Evolutionary conservation across 2,888 invertebrate species (phyloP).

Genomic region (Eupithecia exiguata): DNA sequence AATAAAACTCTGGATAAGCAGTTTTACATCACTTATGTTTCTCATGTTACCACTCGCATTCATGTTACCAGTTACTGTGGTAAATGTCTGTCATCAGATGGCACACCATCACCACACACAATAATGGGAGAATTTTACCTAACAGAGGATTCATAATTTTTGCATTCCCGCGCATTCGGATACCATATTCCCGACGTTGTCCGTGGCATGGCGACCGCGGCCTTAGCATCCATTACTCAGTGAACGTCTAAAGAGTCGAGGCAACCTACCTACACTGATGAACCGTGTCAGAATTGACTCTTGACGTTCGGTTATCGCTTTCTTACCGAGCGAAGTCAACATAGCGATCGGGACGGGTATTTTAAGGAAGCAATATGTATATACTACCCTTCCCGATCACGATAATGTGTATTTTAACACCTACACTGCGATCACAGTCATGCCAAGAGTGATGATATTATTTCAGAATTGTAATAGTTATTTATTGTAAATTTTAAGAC

Average conservation of each 20-base stretch:
- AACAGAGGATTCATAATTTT: background rate
- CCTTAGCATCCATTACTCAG: background rate
- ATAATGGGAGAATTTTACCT: background rate
- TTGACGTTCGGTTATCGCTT: too few relatives aligned
- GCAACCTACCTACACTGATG: background rate
- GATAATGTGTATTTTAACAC: background rate
- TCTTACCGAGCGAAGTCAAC: too few relatives aligned
- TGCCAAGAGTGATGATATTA: too few relatives aligned
- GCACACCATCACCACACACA: background rate
- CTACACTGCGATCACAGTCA: background rate
- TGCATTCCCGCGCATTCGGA: background rate
- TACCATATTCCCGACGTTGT: background rate
- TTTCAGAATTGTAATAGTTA: too few relatives aligned
- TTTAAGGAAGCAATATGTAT: too few relatives aligned
- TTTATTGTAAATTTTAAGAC: too few relatives aligned
- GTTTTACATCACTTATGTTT: background rate
- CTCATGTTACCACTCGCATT: background rate
- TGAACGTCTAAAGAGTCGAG: background rate
- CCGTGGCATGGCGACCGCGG: background rate
- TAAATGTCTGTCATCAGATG: too few relatives aligned
- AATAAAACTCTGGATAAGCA: background rate
- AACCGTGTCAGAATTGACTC: too few relatives aligned
- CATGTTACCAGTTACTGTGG: background rate
- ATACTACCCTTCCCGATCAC: too few relatives aligned
- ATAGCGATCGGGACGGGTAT: too few relatives aligned